These are phyloP conservation scores for Meloe dianella DNA, from an alignment of 2,888 invertebrate species.

Conservation along the genomic window DNA sequence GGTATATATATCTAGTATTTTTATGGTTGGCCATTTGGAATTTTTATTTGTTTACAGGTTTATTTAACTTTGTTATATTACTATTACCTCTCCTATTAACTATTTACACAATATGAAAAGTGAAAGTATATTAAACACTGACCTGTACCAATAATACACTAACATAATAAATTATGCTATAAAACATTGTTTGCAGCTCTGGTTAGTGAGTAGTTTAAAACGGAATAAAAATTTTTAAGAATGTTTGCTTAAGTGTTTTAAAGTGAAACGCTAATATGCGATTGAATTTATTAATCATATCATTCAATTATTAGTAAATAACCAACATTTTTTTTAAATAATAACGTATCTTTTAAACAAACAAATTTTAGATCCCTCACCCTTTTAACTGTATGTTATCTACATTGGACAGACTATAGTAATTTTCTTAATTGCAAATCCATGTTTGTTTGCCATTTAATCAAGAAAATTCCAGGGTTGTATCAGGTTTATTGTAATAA, in stretches of 20 bases:
- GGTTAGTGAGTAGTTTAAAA: constrained; percentile 57
- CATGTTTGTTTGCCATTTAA: constrained; percentile 15
- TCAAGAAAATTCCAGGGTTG: not conserved
- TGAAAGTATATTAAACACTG: constrained; percentile 57
- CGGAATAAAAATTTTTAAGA: constrained; percentile 51
- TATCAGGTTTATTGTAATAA: not conserved
- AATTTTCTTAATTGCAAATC: constrained; percentile 24
- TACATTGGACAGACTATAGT: not conserved
- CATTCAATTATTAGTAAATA: no score
- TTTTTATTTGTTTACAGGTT: constrained; percentile 58
- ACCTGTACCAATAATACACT: constrained; percentile 44
- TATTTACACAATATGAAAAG: constrained; percentile 58
- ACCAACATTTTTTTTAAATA: no score
- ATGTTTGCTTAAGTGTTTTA: constrained; percentile 52
- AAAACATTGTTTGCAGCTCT: constrained; percentile 57
- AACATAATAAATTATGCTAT: constrained; percentile 54
- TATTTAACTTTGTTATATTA: constrained; percentile 58
- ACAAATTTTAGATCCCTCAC: not conserved
- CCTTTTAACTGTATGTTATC: not conserved
- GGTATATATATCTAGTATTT: constrained; percentile 41
- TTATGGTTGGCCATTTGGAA: constrained; percentile 52
- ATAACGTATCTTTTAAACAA: no score
- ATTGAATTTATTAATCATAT: constrained; percentile 42
- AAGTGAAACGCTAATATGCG: constrained; percentile 24
- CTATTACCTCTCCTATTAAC: constrained; percentile 48